These are phyloP conservation scores for Siniperca knerii DNA, from an alignment of 2,113 vertebrate species.

Conservation along the genomic window DNA sequence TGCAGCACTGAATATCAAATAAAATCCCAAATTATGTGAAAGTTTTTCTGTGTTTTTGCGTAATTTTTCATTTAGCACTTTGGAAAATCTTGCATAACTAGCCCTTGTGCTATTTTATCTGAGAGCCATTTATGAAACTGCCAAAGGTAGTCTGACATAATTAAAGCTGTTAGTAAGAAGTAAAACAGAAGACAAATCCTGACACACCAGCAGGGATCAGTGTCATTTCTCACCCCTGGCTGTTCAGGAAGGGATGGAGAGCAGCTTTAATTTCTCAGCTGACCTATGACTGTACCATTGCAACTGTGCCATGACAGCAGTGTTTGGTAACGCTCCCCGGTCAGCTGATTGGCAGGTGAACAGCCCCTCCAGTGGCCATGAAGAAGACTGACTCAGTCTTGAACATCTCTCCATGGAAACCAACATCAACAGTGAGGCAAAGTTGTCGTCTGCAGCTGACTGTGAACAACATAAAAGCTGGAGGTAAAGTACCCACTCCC, in stretches of 20 bases:
- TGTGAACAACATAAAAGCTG: slow-evolving; percentile 10
- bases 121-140: slow-evolving; percentile 33
- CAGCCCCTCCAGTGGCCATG: slow-evolving; percentile 32
- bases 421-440: slow-evolving; percentile 57
- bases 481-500: slow-evolving; percentile 36
- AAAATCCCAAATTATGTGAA: slow-evolving; percentile 21
- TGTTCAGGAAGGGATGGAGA: background rate
- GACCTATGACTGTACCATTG: slow-evolving; percentile 5
- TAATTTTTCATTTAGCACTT: background rate
- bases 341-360: slow-evolving; percentile 23
- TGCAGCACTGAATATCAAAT: slow-evolving; percentile 31
- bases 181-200: background rate
- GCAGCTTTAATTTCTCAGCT: background rate
- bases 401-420: slow-evolving; percentile 63
- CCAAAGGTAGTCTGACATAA: slow-evolving; percentile 10
- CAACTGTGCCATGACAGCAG: background rate
- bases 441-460: slow-evolving; percentile 48
- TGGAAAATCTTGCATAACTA: background rate
- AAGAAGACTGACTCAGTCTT: background rate
- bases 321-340: slow-evolving; percentile 6
- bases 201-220: no score
- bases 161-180: background rate
- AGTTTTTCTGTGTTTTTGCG: background rate
- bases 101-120: slow-evolving; percentile 13
- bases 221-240: background rate